Evolutionary conservation across 2,888 invertebrate species (phyloP), one percentile per base, ranked within the genome.

Genomic region (Volucella inanis): DNA sequence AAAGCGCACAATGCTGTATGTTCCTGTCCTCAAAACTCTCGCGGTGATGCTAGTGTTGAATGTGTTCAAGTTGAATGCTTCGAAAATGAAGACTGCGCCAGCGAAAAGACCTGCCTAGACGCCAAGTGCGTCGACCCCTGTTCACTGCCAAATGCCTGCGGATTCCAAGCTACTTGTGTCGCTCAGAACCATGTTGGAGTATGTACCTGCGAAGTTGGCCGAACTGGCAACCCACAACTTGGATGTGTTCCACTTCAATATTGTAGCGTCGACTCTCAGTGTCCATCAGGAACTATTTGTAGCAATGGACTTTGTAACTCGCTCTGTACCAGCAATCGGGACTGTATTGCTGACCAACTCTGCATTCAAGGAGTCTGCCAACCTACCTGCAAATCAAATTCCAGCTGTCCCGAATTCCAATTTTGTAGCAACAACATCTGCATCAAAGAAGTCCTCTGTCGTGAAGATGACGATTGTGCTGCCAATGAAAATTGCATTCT

Each of bases 361-460:
- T 98, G 98, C 89, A 95, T 98, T 79, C 95, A 96, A 91, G 95
- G 95, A 11, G 94, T 96, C n/a, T 98, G 98, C 90, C 95, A 97
- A 89, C 94, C 96, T 22, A 96, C 96, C 3, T 98, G 98, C 90
- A 94, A 95, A 89, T 93, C 94, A 10, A 97, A 97, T 89, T 92
- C 94, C 2, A 96, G 96, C 12, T 98, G 98, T 88, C 97, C 97
- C 0, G 95, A 97, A 85, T 96, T 95, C 90, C 97, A 97, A 90
- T 96, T 94, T 89, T 97, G 97, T 89, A 93, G 94, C 85, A 97
- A 97, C 89, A 96, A 95, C 89, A 96, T 98, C 85, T 98, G 98
- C 90, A 95, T 95, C 3, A 96, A 96, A 92, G 96, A 97, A 92
- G 92, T 96, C 15, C 94, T 95, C 87, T 98, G 98, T 89, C 93